Evolutionary conservation across 2,888 invertebrate genomes (phyloP).

Genomic region (Flabesymbios commensalis): DNA sequence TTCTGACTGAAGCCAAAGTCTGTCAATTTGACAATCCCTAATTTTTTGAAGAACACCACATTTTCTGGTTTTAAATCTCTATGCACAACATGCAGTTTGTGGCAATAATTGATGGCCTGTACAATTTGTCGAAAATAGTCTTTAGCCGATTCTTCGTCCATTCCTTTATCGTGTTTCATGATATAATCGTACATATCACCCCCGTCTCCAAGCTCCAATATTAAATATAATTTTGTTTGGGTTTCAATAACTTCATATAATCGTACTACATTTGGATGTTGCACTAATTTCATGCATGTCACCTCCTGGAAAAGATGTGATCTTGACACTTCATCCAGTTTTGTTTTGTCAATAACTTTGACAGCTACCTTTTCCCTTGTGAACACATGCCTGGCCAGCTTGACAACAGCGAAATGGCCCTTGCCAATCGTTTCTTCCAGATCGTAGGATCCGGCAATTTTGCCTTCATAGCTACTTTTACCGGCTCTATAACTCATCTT

Average conservation of each 20-base stretch:
- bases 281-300: slow-evolving; percentile 97
- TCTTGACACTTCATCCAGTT: slow-evolving; percentile 92
- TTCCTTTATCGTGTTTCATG: slow-evolving; percentile 87
- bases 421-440: slow-evolving; percentile 95
- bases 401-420: slow-evolving; percentile 98
- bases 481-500: too few relatives aligned
- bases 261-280: slow-evolving; percentile 97
- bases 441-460: slow-evolving; percentile 83
- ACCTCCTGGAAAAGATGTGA: slow-evolving; percentile 82
- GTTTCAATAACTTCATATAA: slow-evolving; percentile 99
- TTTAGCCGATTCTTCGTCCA: slow-evolving; percentile 66
- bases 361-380: slow-evolving; percentile 98
- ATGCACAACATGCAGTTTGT: slow-evolving; percentile 84
- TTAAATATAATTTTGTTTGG: slow-evolving; percentile 85
- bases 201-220: slow-evolving; percentile 96
- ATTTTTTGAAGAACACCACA: slow-evolving; percentile 97
- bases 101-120: slow-evolving; percentile 95
- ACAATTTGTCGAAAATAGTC: slow-evolving; percentile 97
- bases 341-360: slow-evolving; percentile 97
- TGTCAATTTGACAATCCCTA: slow-evolving; percentile 95
- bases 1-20: slow-evolving; percentile 95
- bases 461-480: slow-evolving; percentile 26
- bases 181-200: slow-evolving; percentile 99
- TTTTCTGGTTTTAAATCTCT: slow-evolving; percentile 99
- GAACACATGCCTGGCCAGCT: slow-evolving; percentile 96